Base-by-base conservation (phyloP, 2,113 vertebrate genomes). In the Callospermophilus lateralis region DNA sequence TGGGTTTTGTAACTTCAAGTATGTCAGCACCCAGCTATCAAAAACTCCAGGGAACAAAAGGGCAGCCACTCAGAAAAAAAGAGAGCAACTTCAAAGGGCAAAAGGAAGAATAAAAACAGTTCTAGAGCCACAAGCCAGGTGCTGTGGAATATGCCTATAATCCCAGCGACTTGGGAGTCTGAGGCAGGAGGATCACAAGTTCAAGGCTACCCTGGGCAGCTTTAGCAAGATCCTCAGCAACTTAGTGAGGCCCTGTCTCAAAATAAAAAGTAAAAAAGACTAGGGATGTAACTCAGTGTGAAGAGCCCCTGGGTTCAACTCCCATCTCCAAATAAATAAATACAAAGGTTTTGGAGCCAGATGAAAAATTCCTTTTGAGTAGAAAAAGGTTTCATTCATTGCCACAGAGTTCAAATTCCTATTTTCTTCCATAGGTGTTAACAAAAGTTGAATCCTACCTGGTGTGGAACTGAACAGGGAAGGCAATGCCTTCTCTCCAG, bases 341-440 rank as follows among this genome's bases (percentile, higher is more conserved):
- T 72, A 32, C 9, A 77, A 86, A 55, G 74, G 74, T 89, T 79
- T 58, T 39, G 4, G 20, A 68, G 55, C 20, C 74, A 63, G 58
- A 68, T 15, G 22, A 85, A 90, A 97, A 30, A 48, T 58, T 30
- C 70, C n/a, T 93, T 84, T 61, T 39, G 19, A 16, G 51, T 7
- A 79, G 88, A 85, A 81, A 58, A 77, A 74, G 42, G 61, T 84
- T 89, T 65, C 53, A 80, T 30, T 84, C 48, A 61, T 78, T 73
- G 24, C 39, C 86, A 78, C 28, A 61, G 65, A 83, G 39, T 74
- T 70, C 63, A 55, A 94, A 84, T 30, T 72, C 17, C 53, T 83
- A 2, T 51, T 92, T 95, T 87, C 53, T 90, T 78, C 61, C 48
- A 61, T 61, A 17, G 3, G 8, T 67, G 93, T 90, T n/a, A 81